Evolutionary conservation across 2,797 vertebrate genomes (phyloP).

Genomic region (Thalassophryne amazonica): DNA sequence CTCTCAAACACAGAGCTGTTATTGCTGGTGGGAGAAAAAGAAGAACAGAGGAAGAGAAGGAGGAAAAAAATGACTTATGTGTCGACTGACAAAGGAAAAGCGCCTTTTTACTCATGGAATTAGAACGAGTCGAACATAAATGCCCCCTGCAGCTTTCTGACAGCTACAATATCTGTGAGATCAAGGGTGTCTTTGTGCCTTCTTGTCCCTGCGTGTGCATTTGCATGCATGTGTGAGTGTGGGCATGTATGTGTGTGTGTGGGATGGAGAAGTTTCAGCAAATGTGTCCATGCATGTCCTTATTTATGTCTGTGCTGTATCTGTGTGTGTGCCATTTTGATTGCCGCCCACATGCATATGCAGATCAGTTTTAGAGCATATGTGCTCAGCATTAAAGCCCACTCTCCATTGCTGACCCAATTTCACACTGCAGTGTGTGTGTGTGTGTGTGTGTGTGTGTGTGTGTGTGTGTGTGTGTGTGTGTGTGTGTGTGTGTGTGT

Average conservation of each 20-base stretch:
- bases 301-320: slow-evolving; percentile 39
- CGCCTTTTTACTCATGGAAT: slow-evolving; percentile 58
- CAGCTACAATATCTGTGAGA: slow-evolving; percentile 62
- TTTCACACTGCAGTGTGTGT: slow-evolving; percentile 69
- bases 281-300: slow-evolving; percentile 42
- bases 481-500: slow-evolving; percentile 8
- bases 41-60: slow-evolving; percentile 15
- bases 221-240: slow-evolving; percentile 23
- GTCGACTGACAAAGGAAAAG: slow-evolving; percentile 43
- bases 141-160: slow-evolving; percentile 58
- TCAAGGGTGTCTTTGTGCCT: slow-evolving; percentile 52
- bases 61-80: slow-evolving; percentile 56
- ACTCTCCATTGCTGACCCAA: slow-evolving; percentile 77
- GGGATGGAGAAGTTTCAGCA: slow-evolving; percentile 53
- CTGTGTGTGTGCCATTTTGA: slow-evolving; percentile 66
- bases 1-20: slow-evolving; percentile 27
- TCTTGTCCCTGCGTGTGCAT: slow-evolving; percentile 25
- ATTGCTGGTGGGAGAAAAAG: slow-evolving; percentile 18
- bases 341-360: slow-evolving; percentile 80
- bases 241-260: slow-evolving; percentile 56
- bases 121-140: slow-evolving; percentile 62
- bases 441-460: slow-evolving; percentile 24
- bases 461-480: slow-evolving; percentile 12
- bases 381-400: slow-evolving; percentile 78
- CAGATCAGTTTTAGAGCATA: slow-evolving; percentile 76